These are phyloP conservation scores for Ectemnius cavifrons DNA, from an alignment of 2,888 invertebrate species.

Conservation along the genomic window DNA sequence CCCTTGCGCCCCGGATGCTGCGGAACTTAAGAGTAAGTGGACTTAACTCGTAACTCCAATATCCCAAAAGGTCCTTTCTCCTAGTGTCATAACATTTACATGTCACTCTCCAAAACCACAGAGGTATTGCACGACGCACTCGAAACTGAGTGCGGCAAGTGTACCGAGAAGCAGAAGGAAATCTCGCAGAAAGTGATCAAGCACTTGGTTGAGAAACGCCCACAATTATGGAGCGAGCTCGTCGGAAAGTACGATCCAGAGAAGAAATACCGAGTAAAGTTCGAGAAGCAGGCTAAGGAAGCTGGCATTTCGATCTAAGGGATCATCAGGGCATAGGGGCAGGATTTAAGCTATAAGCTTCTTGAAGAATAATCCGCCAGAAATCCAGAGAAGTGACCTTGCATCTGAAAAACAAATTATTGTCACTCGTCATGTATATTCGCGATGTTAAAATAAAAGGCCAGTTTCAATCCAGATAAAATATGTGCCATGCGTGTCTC, in stretches of 20 bases:
- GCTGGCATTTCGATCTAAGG: constrained; percentile 56
- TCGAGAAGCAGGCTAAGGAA: constrained; percentile 79
- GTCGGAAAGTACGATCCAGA: constrained; percentile 85
- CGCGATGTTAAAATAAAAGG: too few species aligned
- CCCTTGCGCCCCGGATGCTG: constrained; percentile 84
- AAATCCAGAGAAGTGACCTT: too few species aligned
- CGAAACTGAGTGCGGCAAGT: constrained; percentile 83
- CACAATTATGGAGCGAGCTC: constrained; percentile 82
- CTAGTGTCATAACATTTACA: too few species aligned
- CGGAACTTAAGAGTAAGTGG: constrained; percentile 84
- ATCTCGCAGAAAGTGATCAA: constrained; percentile 83
- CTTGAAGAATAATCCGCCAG: too few species aligned
- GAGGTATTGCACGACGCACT: constrained; percentile 84
- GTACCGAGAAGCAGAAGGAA: constrained; percentile 82
- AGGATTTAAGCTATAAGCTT: too few species aligned
- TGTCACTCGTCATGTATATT: too few species aligned
- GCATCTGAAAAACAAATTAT: too few species aligned
- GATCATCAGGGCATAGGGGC: background rate
- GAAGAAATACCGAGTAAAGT: constrained; percentile 83
- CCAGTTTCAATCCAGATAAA: too few species aligned
- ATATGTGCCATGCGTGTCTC: too few species aligned
- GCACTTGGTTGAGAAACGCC: constrained; percentile 80
- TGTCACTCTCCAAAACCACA: constrained; percentile 9
- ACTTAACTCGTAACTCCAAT: background rate
- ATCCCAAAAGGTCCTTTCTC: background rate